phyloP scores from a whole-genome alignment of 2,888 invertebrate species.

The Pocota personata region DNA sequence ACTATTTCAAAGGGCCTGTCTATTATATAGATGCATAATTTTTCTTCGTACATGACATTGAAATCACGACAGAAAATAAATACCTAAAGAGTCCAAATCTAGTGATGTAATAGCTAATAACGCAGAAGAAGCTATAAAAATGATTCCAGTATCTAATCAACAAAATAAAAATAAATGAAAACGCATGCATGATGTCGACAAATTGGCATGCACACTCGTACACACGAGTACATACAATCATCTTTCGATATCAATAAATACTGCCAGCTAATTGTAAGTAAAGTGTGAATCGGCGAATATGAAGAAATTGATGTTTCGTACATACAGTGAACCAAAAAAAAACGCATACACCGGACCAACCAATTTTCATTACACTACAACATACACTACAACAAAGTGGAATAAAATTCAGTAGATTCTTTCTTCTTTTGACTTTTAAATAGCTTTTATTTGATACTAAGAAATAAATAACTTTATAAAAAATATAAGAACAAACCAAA shows the following conservation, averaged over 20 bases:
- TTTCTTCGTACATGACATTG: neutral
- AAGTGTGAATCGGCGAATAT: neutral
- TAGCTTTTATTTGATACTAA: too few relatives aligned
- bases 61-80: neutral
- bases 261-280: neutral
- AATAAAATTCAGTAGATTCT: too few relatives aligned
- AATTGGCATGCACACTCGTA: neutral
- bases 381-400: too few relatives aligned
- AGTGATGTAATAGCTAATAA: neutral
- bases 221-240: neutral
- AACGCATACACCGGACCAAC: too few relatives aligned
- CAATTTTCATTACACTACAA: too few relatives aligned
- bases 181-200: neutral
- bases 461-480: too few relatives aligned
- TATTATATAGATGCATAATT: too few relatives aligned
- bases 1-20: too few relatives aligned
- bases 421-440: too few relatives aligned
- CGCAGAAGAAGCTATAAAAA: slow-evolving; percentile 1
- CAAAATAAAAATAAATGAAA: neutral
- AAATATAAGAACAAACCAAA: too few relatives aligned
- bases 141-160: neutral
- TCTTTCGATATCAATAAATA: neutral
- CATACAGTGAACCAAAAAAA: neutral
- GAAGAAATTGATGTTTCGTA: neutral
- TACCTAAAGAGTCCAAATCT: neutral